Evolutionary conservation across 1,140 invertebrate species (phyloP).

Genomic region (Dinothrombium tinctorium): DNA sequence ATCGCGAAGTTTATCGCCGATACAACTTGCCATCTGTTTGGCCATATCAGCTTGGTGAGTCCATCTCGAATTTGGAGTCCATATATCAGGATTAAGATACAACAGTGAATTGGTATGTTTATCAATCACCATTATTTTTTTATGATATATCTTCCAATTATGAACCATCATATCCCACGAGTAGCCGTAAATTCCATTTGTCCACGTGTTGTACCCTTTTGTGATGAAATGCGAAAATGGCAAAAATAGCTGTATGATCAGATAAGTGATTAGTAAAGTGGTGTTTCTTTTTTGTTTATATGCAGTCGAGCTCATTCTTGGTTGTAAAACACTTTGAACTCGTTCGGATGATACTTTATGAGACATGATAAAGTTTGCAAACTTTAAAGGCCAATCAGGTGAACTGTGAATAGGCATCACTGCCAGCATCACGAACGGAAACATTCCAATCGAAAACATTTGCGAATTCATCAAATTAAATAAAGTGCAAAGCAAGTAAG

Average conservation of each 20-base stretch:
- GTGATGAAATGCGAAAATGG: conserved; percentile 24
- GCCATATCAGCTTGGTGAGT: conserved; percentile 64
- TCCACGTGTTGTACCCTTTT: conserved; percentile 83
- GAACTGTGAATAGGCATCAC: conserved; percentile 61
- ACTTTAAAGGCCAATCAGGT: conserved; percentile 40
- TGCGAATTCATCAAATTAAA: conserved; percentile 78
- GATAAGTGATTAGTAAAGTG: conserved; percentile 6
- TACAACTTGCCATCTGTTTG: conserved; percentile 54
- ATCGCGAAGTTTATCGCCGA: conserved; percentile 32
- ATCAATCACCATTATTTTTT: conserved; percentile 50
- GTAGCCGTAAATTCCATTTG: conserved; percentile 72
- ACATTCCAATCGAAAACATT: conserved; percentile 73
- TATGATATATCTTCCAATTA: conserved; percentile 49
- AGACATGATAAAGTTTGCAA: no score
- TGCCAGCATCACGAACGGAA: conserved; percentile 65
- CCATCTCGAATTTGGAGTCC: conserved; percentile 51
- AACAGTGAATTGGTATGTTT: conserved; percentile 34
- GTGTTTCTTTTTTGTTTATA: not conserved
- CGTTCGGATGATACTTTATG: no score
- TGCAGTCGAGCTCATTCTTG: no score
- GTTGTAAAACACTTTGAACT: no score
- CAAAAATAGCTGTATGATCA: conserved; percentile 16
- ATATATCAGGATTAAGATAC: conserved; percentile 24
- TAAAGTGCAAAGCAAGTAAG: conserved; percentile 41
- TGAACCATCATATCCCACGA: conserved; percentile 97